Base-by-base conservation (phyloP, 2,797 vertebrate species). In the Poecile montanus region DNA sequence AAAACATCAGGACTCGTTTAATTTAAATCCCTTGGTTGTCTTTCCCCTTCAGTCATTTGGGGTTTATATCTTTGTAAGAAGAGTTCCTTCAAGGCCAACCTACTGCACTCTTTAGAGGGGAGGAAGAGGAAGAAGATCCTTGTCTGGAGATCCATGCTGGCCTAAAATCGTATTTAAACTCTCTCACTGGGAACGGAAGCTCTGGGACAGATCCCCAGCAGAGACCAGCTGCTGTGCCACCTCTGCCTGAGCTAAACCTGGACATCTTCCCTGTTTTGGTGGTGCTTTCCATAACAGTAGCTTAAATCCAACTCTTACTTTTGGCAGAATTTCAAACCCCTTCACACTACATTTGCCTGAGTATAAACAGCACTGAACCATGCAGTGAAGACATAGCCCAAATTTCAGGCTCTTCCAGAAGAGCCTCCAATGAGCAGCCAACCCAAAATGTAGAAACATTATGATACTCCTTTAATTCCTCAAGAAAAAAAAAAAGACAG, bases 131-230 rank as follows among this genome's bases (percentile, higher is more conserved):
- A 29, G 4, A 57, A 73, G 15, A 60, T 17, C 38, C 9, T 27
- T 62, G 54, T 76, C 63, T 80, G 44, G n/a, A 76, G n/a, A 27
- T 70, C 20, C 50, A 4, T 62, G 42, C 15, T 58, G 25, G 19
- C n/a, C 65, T 71, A 67, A 91, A 89, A 16, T 29, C 16, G 2
- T 48, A 67, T 71, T 61, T 82, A 75, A 88, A n/a, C 12, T 47
- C 18, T 38, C 19, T 2, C 1, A 30, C 4, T 57, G 32, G n/a
- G 17, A 71, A 83, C 61, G 0, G 1, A 85, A 22, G 53, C 25
- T 34, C 63, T 79, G 60, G 67, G 48, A 44, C 0, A 5, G 25
- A 47, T n/a, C 62, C 54, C 16, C 50, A 67, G n/a, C 8, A 58
- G 20, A 57, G 34, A 80, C 34, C 51, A 89, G 51, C 72, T 7